phyloP scores from a whole-genome alignment of 2,113 vertebrate species.

The Myotis lucifugus region DNA sequence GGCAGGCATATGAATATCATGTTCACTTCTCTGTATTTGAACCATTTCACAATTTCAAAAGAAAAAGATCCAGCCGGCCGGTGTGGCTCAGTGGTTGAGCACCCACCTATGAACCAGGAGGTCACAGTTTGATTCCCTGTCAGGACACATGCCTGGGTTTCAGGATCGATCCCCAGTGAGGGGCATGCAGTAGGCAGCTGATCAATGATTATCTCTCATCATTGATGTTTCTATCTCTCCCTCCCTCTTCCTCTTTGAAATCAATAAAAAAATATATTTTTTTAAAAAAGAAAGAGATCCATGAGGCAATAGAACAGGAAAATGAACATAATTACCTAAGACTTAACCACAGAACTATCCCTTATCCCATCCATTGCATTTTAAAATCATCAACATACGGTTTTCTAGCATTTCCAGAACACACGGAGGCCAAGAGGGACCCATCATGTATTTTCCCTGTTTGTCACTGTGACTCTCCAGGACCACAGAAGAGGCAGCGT shows the following conservation, averaged over 20 bases:
- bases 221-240: too few relatives aligned
- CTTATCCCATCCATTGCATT: neutral
- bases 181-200: too few relatives aligned
- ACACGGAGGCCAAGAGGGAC: neutral
- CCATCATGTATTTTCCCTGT: neutral
- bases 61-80: neutral
- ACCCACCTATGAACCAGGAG: too few relatives aligned
- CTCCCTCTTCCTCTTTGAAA: too few relatives aligned
- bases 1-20: neutral
- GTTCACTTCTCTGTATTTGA: slow-evolving; percentile 16
- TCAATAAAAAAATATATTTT: neutral
- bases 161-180: too few relatives aligned
- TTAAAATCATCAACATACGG: neutral
- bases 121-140: too few relatives aligned
- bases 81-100: too few relatives aligned
- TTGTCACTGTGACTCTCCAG: neutral
- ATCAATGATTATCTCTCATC: too few relatives aligned
- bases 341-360: neutral
- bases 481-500: neutral
- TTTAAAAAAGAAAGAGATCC: neutral
- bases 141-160: too few relatives aligned
- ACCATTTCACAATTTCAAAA: neutral
- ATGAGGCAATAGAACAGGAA: neutral
- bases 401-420: slow-evolving; percentile 20
- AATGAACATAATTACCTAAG: slow-evolving; percentile 4